Evolutionary conservation across 2,888 invertebrate species (phyloP), one percentile per base, ranked within the genome.

Genomic region (Ectemnius continuus): DNA sequence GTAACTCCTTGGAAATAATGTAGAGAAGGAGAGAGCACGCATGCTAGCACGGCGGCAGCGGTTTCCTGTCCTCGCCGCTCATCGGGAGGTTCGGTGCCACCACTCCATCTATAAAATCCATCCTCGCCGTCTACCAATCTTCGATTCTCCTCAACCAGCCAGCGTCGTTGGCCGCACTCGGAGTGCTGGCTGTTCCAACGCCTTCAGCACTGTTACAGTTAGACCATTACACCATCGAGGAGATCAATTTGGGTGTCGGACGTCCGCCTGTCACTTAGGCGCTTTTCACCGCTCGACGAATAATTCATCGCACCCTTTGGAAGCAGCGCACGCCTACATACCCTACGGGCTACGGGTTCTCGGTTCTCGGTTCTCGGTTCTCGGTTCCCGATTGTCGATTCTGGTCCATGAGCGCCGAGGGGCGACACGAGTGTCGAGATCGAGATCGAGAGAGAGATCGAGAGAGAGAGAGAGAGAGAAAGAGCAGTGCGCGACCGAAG

Each of bases 241-340:
- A 23, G 23, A 89, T 90, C 90, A 89, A 90, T 90, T 89, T 86
- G 85, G 85, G 75, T 86, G 90, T 88, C 89, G 88, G 88, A 84
- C 84, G 82, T 89, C 89, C 86, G 78, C 85, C 84, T 88, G 90
- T 90, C 90, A 90, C 89, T 90, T 90, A 89, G 87, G 81, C 88
- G 84, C 36, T 89, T 90, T 90, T 90, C 90, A 89, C 88, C 88
- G 85, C 62, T 76, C 59, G 61, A 28, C 78, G 73, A 90, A 90
- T 90, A 86, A 90, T 90, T 90, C 85, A 90, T 85, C 80, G 71
- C 75, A 76, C 81, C 84, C 83, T 79, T 86, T 84, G 76, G 80
- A 84, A 73, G 76, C 36, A 36, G 36, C 36, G 36, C 36, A 8
- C 71, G 76, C 78, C 78, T 67, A 66, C 73, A 76, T 73, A 79